Evolutionary conservation across 1,140 invertebrate species (phyloP).

Genomic region (Nephila pilipes): DNA sequence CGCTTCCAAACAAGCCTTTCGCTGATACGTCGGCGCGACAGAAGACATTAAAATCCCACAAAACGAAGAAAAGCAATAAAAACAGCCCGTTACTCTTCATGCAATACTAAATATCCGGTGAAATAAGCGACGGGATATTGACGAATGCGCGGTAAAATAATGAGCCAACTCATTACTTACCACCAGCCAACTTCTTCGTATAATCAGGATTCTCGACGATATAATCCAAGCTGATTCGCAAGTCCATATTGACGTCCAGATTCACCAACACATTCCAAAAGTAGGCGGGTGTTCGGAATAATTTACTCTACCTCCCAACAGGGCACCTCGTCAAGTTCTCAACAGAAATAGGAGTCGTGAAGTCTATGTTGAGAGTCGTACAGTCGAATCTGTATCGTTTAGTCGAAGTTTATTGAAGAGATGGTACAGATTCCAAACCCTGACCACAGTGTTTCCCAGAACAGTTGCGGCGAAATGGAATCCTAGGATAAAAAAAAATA

Average conservation of each 20-base stretch:
- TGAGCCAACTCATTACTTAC: constrained; percentile 79
- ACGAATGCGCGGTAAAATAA: constrained; percentile 41
- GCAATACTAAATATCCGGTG: neutral
- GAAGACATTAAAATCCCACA: neutral
- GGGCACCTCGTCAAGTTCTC: constrained; percentile 36
- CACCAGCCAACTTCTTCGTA: constrained; percentile 81
- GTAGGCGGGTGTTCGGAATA: constrained; percentile 20
- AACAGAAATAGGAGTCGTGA: neutral
- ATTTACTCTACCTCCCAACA: neutral
- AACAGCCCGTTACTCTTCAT: neutral
- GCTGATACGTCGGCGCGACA: neutral
- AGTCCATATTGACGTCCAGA: constrained; percentile 82
- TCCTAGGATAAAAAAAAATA: neutral
- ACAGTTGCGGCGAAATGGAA: constrained; percentile 20
- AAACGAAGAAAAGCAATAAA: neutral
- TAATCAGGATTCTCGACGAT: constrained; percentile 82
- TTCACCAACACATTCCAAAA: constrained; percentile 34
- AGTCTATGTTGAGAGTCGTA: constrained; percentile 1
- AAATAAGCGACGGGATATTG: constrained; percentile 33
- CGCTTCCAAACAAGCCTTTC: neutral
- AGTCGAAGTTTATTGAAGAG: neutral
- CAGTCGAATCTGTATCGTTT: neutral
- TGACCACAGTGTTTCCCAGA: constrained; percentile 19
- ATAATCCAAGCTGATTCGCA: constrained; percentile 82
- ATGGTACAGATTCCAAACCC: neutral